Evolutionary conservation across 2,113 vertebrate species (phyloP).

Genomic region (Marcusenius ussheri): DNA sequence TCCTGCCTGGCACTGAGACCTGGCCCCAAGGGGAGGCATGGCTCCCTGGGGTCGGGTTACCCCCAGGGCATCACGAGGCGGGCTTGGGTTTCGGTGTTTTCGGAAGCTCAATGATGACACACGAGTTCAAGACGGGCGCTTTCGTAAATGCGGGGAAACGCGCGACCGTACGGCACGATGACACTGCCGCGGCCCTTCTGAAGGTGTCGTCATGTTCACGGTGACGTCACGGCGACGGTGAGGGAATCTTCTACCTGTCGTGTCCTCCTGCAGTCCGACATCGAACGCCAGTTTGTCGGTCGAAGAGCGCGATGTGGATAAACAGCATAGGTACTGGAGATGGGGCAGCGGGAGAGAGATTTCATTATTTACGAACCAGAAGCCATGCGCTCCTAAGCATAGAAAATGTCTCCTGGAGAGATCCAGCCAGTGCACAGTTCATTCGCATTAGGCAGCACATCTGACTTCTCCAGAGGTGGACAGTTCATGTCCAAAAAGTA

Average conservation of each 20-base stretch:
- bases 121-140: not conserved
- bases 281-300: constrained; percentile 95
- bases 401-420: not conserved
- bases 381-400: not conserved
- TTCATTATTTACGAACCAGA: not conserved
- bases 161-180: too few species aligned
- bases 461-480: not conserved
- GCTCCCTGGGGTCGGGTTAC: too few species aligned
- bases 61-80: not conserved
- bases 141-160: not conserved
- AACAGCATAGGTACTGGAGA: constrained; percentile 83
- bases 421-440: not conserved
- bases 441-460: not conserved
- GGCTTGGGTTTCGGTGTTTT: not conserved
- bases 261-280: constrained; percentile 88
- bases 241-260: constrained; percentile 62
- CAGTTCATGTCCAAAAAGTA: not conserved
- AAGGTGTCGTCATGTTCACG: not conserved
- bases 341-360: constrained; percentile 20
- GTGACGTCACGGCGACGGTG: not conserved
- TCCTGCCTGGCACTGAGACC: not conserved
- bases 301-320: constrained; percentile 88
- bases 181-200: not conserved
- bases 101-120: not conserved
- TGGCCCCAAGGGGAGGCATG: not conserved